Evolutionary conservation across 2,888 invertebrate species (phyloP).

Genomic region (Erebia palarica): DNA sequence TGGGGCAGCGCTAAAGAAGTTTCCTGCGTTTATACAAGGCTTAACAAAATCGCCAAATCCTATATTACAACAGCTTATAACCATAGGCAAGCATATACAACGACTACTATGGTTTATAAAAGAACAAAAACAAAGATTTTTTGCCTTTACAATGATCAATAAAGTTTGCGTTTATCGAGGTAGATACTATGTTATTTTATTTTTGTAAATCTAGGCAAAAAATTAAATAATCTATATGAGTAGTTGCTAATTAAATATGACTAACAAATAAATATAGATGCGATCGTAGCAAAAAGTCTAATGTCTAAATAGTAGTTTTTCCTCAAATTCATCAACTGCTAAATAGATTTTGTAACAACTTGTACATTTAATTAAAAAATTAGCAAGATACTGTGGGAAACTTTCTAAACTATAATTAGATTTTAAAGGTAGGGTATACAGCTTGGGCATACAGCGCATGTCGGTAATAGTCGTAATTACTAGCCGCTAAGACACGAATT

Average conservation of each 20-base stretch:
- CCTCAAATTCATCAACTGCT: background rate
- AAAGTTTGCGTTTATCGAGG: background rate
- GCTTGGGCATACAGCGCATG: background rate
- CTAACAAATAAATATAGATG: background rate
- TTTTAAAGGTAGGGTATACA: background rate
- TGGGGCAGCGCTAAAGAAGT: background rate
- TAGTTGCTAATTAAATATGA: background rate
- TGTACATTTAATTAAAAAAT: slow-evolving; percentile 11
- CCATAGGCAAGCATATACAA: too few relatives aligned
- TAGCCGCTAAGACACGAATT: slow-evolving; percentile 22
- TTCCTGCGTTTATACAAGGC: background rate
- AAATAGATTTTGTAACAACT: background rate
- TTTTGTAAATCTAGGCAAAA: background rate
- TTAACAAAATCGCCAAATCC: background rate
- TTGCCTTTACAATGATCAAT: background rate
- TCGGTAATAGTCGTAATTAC: slow-evolving; percentile 21
- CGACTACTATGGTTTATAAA: too few relatives aligned
- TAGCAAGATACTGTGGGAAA: slow-evolving; percentile 2
- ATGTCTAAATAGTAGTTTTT: background rate
- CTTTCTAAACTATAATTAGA: slow-evolving; percentile 10
- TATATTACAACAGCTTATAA: background rate
- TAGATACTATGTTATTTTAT: background rate
- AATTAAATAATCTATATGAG: background rate
- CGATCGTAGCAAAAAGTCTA: background rate
- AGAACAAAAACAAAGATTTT: background rate